Percentiles rank a stretch among this genome's conserved stretches.
Evolutionary conservation across 2,113 vertebrate species (phyloP).

Genomic region (Cynopterus brachyotis): DNA sequence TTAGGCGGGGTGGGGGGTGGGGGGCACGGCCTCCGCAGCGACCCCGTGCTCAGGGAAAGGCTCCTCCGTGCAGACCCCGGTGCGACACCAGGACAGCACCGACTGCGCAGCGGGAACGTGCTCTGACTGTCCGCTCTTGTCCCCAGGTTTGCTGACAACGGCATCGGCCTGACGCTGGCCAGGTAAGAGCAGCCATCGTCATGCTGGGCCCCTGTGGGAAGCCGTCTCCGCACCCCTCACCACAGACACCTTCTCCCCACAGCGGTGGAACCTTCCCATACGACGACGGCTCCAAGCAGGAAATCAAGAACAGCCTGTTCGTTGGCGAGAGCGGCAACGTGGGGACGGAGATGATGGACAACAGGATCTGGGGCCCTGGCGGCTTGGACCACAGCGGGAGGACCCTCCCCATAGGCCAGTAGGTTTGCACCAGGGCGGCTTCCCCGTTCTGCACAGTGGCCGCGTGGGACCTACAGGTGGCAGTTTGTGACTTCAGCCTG

Average conservation of each 20-base stretch:
- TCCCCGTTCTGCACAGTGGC: too few species aligned
- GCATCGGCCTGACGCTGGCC: slow-evolving; percentile 95
- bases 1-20: rapidly evolving
- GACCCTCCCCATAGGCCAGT: slow-evolving; percentile 93
- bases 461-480: rapidly evolving
- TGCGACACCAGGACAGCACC: rapidly evolving
- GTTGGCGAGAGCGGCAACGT: slow-evolving; percentile 96
- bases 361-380: slow-evolving; percentile 91
- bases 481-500: neutral
- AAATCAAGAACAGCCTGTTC: slow-evolving; percentile 96
- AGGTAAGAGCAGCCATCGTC: slow-evolving; percentile 84
- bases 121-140: slow-evolving; percentile 41
- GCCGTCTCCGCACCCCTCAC: neutral
- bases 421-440: slow-evolving; percentile 72
- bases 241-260: neutral
- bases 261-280: slow-evolving; percentile 98
- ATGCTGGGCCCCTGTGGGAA: neutral
- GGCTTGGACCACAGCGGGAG: slow-evolving; percentile 90
- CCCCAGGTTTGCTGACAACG: slow-evolving; percentile 96
- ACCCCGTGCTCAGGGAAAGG: neutral
- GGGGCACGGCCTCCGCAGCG: neutral
- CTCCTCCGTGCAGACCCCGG: neutral
- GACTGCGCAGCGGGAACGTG: neutral
- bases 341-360: slow-evolving; percentile 87
- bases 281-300: slow-evolving; percentile 95